Evolutionary conservation across 2,888 invertebrate genomes (phyloP).

Genomic region (Oscheius onirici): DNA sequence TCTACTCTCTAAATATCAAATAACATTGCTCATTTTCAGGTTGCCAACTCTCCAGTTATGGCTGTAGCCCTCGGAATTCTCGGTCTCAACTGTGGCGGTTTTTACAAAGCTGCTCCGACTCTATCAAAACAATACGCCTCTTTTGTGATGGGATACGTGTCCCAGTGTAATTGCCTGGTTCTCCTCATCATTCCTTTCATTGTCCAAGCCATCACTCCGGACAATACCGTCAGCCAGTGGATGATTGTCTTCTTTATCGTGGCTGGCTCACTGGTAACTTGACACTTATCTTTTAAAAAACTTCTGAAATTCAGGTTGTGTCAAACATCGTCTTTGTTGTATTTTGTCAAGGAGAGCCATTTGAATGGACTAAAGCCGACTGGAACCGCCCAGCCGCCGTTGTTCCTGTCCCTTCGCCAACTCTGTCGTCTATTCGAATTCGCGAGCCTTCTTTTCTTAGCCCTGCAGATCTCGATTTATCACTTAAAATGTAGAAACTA

Average conservation of each 20-base stretch:
- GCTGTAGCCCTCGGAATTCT: slow-evolving; percentile 32
- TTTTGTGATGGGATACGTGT: slow-evolving; percentile 63
- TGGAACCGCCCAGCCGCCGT: neutral
- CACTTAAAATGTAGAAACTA: no score
- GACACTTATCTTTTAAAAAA: neutral
- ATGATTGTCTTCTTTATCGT: slow-evolving; percentile 37
- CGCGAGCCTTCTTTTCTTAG: neutral
- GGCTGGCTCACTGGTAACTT: slow-evolving; percentile 36
- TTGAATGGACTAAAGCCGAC: slow-evolving; percentile 44
- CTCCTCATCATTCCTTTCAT: slow-evolving; percentile 53
- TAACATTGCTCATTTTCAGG: neutral
- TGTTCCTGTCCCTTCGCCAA: neutral
- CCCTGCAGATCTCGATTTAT: no score
- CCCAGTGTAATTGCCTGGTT: slow-evolving; percentile 55
- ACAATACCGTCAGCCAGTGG: slow-evolving; percentile 54
- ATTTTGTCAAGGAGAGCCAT: slow-evolving; percentile 47
- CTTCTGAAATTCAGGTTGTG: slow-evolving; percentile 30
- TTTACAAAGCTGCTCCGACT: slow-evolving; percentile 64
- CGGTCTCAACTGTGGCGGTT: slow-evolving; percentile 54
- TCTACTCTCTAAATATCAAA: neutral
- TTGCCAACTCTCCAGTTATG: slow-evolving; percentile 28
- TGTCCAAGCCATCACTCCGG: slow-evolving; percentile 48
- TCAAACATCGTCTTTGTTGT: slow-evolving; percentile 50
- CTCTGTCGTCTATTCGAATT: neutral
- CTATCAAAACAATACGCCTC: slow-evolving; percentile 59